Conservation (phyloP, 2,113 vertebrate genomes). For the Ailurus styani region DNA sequence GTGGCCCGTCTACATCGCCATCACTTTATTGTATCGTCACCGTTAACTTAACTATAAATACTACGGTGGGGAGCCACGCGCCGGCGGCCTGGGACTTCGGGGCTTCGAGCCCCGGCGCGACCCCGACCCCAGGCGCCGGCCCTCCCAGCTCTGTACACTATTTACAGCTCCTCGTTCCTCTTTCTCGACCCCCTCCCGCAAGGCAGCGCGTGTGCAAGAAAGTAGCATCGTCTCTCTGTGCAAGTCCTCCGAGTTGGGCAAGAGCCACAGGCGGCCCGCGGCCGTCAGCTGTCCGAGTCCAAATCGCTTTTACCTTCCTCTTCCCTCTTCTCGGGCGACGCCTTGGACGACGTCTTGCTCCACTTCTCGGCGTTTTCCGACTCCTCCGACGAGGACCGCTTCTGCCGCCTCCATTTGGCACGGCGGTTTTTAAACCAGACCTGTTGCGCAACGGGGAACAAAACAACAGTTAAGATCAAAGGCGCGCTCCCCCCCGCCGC, state of each 20-base stretch:
- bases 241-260: conserved; percentile 68
- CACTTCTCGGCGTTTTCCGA: conserved; percentile 96
- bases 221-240: conserved; percentile 79
- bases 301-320: conserved; percentile 91
- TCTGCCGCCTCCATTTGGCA: conserved; percentile 98
- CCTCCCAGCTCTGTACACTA: conserved; percentile 78
- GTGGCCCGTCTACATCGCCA: conserved; percentile 23
- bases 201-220: conserved; percentile 87
- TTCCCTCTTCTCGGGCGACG: conserved; percentile 88
- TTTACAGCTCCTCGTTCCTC: conserved; percentile 81
- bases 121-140: not conserved
- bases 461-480: not conserved
- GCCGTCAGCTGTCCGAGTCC: conserved; percentile 97
- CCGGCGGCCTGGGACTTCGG: not conserved
- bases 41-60: conserved; percentile 79
- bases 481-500: not conserved
- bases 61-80: conserved; percentile 40
- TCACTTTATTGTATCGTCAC: conserved; percentile 74
- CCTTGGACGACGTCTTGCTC: conserved; percentile 89
- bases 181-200: conserved; percentile 75
- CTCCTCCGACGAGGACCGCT: conserved; percentile 96
- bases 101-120: not conserved
- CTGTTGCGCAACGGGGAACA: conserved; percentile 74
- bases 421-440: conserved; percentile 99
- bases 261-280: conserved; percentile 63